Conservation (phyloP, 2,888 invertebrate genomes). For the Melinopterus prodromus region DNA sequence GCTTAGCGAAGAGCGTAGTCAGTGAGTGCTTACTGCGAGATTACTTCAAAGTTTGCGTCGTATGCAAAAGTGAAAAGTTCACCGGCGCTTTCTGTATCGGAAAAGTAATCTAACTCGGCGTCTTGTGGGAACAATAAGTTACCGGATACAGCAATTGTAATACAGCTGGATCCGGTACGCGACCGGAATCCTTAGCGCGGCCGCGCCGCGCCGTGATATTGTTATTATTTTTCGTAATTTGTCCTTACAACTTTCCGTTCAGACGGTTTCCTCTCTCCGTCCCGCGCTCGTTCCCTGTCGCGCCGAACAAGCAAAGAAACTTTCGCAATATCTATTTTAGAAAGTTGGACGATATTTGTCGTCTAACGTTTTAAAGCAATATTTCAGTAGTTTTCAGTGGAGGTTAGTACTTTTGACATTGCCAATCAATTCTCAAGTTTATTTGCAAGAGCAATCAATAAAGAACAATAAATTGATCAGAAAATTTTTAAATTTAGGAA, state of each 20-base stretch:
- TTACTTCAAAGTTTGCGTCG: background rate
- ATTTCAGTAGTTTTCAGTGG: background rate
- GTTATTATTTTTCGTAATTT: conserved; percentile 4
- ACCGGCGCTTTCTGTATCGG: background rate
- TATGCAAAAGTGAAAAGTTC: conserved; percentile 4
- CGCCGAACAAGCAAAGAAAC: background rate
- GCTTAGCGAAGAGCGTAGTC: background rate
- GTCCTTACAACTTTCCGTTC: conserved; percentile 4
- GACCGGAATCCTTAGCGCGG: background rate
- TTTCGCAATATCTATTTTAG: background rate
- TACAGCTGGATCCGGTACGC: background rate
- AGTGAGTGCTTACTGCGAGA: background rate
- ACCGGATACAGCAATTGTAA: conserved; percentile 4
- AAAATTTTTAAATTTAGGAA: no score
- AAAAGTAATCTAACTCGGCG: background rate
- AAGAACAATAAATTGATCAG: no score
- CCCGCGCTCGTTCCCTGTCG: background rate
- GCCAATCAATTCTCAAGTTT: background rate
- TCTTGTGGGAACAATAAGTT: background rate
- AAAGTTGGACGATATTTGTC: background rate
- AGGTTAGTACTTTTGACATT: background rate
- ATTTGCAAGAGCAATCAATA: no score
- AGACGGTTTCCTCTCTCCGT: background rate
- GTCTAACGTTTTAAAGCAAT: background rate
- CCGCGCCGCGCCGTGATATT: background rate